Base-by-base conservation (phyloP, 2,797 vertebrate species). In the Rhinatrema bivittatum region DNA sequence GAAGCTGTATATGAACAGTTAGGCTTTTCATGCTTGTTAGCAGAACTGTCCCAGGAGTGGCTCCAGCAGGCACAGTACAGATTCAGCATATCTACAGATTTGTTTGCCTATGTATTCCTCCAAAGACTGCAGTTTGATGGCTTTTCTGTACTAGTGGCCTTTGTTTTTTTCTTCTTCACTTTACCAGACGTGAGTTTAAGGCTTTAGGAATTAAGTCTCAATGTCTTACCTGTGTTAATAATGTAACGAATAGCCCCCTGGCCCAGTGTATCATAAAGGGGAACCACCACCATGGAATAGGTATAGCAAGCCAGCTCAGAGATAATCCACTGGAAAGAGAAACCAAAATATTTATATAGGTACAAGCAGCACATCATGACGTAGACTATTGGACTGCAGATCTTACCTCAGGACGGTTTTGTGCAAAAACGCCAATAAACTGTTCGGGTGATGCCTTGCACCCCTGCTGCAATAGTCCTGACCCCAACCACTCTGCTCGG, bases 221-320 rank as follows among this genome's bases (percentile, higher is more conserved):
- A n/a, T n/a, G 26, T 54, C 65, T 84, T 74, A 97, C 95, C 95
- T 42, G 87, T 94, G 70, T 96, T 95, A 38, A 98, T 86, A 55
- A 99, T 99, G 71, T 92, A 97, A 39, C 79, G 81, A 64, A 97
- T 96, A 39, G 94, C 89, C n/a, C 94, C 93, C 3, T 87, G 79
- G 12, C 95, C 95, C 16, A 99, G 67, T 2, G 95, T 99, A 68
- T 99, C 93, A 6, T 99, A 99, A 11, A 99, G 86, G 0, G 95
- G 95, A 38, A 99, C 91, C 45, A 97, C 91, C 60, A 97, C 94
- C 95, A 97, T 97, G 38, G 93, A 98, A 65, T 97, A 98, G 1
- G 94, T 97, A 70, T 99, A 99, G 67, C 95, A 99, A 32, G 94
- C 94, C 41, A 98, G 76, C 68, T 99, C 95, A 0, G 94, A 87